phyloP scores from a whole-genome alignment of 2,888 invertebrate species.

The Morpho helenor region DNA sequence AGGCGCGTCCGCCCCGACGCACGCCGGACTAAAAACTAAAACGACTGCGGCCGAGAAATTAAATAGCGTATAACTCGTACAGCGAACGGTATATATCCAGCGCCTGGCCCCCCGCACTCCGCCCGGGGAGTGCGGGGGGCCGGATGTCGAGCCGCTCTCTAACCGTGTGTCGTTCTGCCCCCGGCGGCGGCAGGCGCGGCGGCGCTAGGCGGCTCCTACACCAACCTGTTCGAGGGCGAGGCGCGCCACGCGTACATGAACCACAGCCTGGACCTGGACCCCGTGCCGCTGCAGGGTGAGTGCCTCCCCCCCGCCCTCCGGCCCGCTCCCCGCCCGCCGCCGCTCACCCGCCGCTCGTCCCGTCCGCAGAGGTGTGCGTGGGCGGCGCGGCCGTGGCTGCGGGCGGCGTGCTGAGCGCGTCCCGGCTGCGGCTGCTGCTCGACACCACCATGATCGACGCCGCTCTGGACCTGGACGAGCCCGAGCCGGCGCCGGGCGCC shows the following conservation, averaged over 20 bases:
- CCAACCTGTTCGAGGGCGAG: no score
- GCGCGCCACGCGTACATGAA: constrained; percentile 66
- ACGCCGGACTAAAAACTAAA: no score
- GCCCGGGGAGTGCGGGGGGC: no score
- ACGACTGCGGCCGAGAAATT: no score
- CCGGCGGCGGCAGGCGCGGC: no score
- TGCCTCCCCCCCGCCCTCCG: not conserved
- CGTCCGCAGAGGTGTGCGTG: constrained; percentile 34
- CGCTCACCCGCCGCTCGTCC: not conserved
- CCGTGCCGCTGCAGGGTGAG: constrained; percentile 51
- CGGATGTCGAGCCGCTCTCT: no score
- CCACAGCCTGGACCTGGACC: constrained; percentile 79
- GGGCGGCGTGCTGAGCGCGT: constrained; percentile 78
- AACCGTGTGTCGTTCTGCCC: no score
- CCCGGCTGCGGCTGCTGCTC: constrained; percentile 87
- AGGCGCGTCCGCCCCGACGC: no score
- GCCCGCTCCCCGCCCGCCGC: not conserved
- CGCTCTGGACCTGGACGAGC: constrained; percentile 91
- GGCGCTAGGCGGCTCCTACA: no score
- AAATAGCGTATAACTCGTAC: no score
- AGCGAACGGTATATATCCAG: no score
- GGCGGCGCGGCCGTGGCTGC: constrained; percentile 53
- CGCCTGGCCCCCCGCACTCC: no score
- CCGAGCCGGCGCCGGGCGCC: constrained; percentile 73
- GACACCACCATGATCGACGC: constrained; percentile 96